A percentile compares a stretch with the other conserved stretches of the same genome.
Conservation (phyloP, 2,113 vertebrate genomes). For the Hydropotes inermis region DNA sequence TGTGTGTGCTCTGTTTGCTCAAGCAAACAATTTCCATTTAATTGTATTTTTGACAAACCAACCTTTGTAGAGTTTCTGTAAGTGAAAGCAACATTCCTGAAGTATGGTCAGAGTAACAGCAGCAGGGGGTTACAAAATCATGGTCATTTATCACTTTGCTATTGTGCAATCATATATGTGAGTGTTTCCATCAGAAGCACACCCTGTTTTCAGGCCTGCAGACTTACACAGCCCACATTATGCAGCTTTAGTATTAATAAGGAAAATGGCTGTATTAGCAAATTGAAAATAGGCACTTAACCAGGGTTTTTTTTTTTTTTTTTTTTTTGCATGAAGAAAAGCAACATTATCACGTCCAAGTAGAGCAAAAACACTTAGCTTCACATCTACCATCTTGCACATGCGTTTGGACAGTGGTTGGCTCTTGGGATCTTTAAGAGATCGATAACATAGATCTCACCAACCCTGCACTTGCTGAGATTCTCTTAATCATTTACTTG, state of each 20-base stretch:
- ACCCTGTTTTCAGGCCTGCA: conserved; percentile 59
- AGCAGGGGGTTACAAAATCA: conserved; percentile 80
- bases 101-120: conserved; percentile 74
- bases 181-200: conserved; percentile 76
- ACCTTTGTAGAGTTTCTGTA: conserved; percentile 77
- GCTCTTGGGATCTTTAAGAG: neutral
- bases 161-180: conserved; percentile 68
- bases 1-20: neutral
- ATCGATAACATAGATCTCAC: neutral
- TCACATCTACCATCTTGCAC: neutral
- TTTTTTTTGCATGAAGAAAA: conserved; percentile 38
- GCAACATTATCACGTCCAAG: neutral
- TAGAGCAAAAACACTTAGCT: rapidly evolving
- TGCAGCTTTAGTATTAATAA: conserved; percentile 46
- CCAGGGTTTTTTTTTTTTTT: rapidly evolving
- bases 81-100: conserved; percentile 79
- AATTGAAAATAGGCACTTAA: conserved; percentile 56
- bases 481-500: neutral
- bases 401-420: no score
- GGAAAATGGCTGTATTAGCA: conserved; percentile 68
- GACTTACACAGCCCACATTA: conserved; percentile 60
- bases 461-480: neutral
- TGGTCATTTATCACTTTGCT: conserved; percentile 81
- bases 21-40: conserved; percentile 73
- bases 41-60: conserved; percentile 76